These are phyloP conservation scores for Rutpela maculata DNA, from an alignment of 2,888 invertebrate genomes.

Conservation along the genomic window DNA sequence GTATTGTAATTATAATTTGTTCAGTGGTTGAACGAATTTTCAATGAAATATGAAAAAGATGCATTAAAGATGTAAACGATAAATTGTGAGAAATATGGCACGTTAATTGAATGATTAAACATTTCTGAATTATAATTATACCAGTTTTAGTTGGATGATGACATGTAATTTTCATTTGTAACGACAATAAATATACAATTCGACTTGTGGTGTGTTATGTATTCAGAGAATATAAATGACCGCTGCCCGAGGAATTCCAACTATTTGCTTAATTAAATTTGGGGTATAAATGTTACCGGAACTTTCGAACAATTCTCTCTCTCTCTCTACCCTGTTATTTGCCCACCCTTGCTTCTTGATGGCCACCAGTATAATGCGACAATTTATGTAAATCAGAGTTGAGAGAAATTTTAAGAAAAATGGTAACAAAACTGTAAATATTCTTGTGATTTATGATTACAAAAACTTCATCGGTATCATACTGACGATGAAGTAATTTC, in stretches of 20 bases:
- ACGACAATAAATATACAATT: conserved; percentile 60
- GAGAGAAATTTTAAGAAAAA: background rate
- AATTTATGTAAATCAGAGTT: conserved; percentile 28
- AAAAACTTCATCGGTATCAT: too few species aligned
- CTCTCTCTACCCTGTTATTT: conserved; percentile 19
- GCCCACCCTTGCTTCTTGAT: conserved; percentile 28
- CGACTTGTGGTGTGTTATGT: conserved; percentile 65
- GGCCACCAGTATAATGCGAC: conserved; percentile 29
- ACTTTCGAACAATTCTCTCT: conserved; percentile 55
- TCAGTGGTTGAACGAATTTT: background rate
- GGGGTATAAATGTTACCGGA: conserved; percentile 68
- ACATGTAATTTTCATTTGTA: conserved; percentile 59
- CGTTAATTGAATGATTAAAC: conserved; percentile 55
- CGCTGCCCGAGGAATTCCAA: conserved; percentile 68
- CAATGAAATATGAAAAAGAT: background rate
- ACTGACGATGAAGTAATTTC: too few species aligned
- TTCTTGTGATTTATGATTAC: too few species aligned
- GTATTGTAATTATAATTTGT: too few species aligned
- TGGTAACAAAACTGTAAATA: background rate
- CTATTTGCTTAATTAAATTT: conserved; percentile 70
- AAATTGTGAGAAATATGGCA: conserved; percentile 15
- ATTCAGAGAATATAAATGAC: conserved; percentile 69
- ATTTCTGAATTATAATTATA: conserved; percentile 49
- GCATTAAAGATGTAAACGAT: background rate
- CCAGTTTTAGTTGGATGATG: conserved; percentile 53